Percentiles rank a stretch among this genome's conserved stretches.
Evolutionary conservation across 2,888 invertebrate genomes (phyloP).

Genomic region (Artemia sinica): DNA sequence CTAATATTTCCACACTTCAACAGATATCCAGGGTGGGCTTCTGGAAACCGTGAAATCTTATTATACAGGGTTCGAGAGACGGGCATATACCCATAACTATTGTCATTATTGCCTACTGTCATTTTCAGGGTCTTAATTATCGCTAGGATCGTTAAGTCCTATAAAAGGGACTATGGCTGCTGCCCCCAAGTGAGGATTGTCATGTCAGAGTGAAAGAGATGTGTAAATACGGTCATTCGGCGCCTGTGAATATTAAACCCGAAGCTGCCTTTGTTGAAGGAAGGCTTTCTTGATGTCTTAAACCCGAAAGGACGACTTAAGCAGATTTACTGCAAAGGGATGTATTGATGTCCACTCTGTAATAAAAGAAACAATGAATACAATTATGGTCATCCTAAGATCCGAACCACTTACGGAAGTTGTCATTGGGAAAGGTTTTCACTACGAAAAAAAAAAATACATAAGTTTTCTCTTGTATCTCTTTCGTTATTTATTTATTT

Average conservation of each 20-base stretch:
- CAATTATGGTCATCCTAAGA: too few relatives aligned
- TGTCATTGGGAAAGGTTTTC: too few relatives aligned
- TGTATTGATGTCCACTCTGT: too few relatives aligned
- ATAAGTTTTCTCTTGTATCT: too few relatives aligned
- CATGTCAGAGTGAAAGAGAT: conserved; percentile 12
- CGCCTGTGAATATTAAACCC: conserved; percentile 10
- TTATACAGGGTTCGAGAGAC: conserved; percentile 3
- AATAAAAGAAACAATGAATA: too few relatives aligned
- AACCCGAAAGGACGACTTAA: too few relatives aligned
- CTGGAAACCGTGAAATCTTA: conserved; percentile 4
- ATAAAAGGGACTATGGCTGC: conserved; percentile 11
- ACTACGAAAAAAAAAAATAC: too few relatives aligned
- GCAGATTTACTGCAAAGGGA: too few relatives aligned
- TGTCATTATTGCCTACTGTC: conserved; percentile 13
- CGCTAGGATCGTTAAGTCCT: conserved; percentile 6
- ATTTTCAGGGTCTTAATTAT: conserved; percentile 12
- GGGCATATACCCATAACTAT: conserved; percentile 7
- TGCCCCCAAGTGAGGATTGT: conserved; percentile 3
- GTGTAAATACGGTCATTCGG: conserved; percentile 2
- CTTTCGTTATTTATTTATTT: too few relatives aligned
- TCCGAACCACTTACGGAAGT: too few relatives aligned
- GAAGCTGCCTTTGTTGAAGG: conserved; percentile 3
- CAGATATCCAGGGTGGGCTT: conserved; percentile 1
- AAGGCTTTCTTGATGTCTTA: background rate
- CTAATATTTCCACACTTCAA: background rate